Base-by-base conservation (phyloP, 2,888 invertebrate genomes). In the Dinocampus coccinellae region DNA sequence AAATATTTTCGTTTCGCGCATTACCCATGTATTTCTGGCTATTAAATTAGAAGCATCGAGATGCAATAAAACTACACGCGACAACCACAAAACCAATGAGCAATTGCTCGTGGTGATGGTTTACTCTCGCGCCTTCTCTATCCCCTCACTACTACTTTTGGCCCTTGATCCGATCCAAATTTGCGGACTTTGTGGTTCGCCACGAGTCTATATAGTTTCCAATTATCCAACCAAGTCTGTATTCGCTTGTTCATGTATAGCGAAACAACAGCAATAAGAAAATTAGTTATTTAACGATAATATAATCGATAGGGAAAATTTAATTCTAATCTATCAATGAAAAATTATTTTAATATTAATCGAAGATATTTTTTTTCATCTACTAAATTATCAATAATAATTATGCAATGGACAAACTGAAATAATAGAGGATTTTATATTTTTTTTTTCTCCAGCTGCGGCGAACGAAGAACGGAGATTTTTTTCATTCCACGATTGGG, bases 401-500 rank as follows among this genome's bases (percentile, higher is more conserved):
- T 47, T 6, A n/a, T n/a, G 16, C 2, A 13, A n/a, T 1, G 13
- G 13, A 3, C n/a, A 1, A n/a, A 29, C 7, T 4, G 7, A 29
- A 29, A 29, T 29, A 29, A 4, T 29, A 29, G 29, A 7, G 3
- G 3, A 29, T 4, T 29, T 3, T 29, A 29, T 29, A 29, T 4
- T 29, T 61, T 77, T 75, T 70, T 53, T 74, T 77, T 76, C 84
- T 80, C 22, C 82, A 91, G 91, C 90, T 72, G 89, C 91, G 0
- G 88, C 90, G 39, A 90, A 89, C 83, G 91, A 91, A 81, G 91
- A 92, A 80, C 88, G 91, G n/a, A 86, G 92, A 77, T 93, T 94
- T 87, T 92, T 93, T 82, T 92, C 93, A 11, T 94, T 94, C 87
- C 93, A 94, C 87, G 92, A 93, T 79, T 91, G 92, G 89, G 94